These are phyloP conservation scores for Burhinus oedicnemus DNA, from an alignment of 2,113 vertebrate genomes.

Conservation along the genomic window DNA sequence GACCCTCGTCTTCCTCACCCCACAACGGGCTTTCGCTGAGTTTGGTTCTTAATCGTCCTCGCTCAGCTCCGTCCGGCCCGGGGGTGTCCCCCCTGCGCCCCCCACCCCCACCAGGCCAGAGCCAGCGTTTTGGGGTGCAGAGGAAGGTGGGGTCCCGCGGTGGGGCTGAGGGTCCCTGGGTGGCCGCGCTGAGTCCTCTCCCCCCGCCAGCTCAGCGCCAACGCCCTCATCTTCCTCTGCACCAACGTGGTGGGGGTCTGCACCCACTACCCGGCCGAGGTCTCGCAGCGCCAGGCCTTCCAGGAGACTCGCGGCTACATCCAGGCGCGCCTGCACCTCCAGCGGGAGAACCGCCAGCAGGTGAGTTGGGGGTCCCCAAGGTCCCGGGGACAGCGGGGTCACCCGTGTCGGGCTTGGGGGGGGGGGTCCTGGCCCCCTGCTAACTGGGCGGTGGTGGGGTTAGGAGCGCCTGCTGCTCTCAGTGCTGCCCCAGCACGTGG, in stretches of 20 bases:
- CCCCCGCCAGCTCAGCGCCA: constrained; percentile 85
- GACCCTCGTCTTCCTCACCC: fast-evolving
- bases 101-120: no score
- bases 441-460: neutral
- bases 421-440: neutral
- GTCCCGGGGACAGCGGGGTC: neutral
- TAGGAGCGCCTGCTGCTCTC: constrained; percentile 96
- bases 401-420: neutral
- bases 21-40: fast-evolving
- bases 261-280: constrained; percentile 95
- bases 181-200: neutral
- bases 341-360: constrained; percentile 96
- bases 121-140: no score
- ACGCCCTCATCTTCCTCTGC: constrained; percentile 93
- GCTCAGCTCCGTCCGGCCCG: neutral
- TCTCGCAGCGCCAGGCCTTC: constrained; percentile 96
- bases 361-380: constrained; percentile 57
- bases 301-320: constrained; percentile 96
- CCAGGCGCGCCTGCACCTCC: constrained; percentile 92
- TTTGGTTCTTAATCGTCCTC: neutral
- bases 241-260: constrained; percentile 96
- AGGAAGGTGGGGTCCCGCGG: neutral
- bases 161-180: neutral
- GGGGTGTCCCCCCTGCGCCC: neutral
- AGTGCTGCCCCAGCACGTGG: constrained; percentile 94